Evolutionary conservation across 2,797 vertebrate genomes (phyloP).

Genomic region (Euthynnus affinis): DNA sequence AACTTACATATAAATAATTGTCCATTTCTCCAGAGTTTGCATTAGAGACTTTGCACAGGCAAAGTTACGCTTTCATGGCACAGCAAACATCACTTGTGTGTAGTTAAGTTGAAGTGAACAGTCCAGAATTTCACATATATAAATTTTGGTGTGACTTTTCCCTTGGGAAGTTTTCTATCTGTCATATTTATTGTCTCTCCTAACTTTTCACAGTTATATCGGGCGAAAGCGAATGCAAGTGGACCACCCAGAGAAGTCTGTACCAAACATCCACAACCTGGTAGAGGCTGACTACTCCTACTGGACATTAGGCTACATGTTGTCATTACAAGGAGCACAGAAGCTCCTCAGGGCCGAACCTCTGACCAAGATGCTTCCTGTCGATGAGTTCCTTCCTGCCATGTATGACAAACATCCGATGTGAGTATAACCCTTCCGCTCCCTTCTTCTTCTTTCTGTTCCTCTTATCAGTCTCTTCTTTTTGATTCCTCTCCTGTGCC

Average conservation of each 20-base stretch:
- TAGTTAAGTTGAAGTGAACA: not conserved
- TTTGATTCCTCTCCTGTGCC: not conserved
- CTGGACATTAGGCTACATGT: slow-evolving; percentile 92
- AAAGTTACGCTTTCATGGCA: no score
- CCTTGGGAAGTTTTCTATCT: not conserved
- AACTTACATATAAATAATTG: no score
- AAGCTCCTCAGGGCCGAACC: slow-evolving; percentile 90
- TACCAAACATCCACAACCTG: slow-evolving; percentile 90
- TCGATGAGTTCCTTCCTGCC: slow-evolving; percentile 94
- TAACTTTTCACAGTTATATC: slow-evolving; percentile 85
- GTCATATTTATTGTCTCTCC: not conserved
- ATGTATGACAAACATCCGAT: slow-evolving; percentile 95
- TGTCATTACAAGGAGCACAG: slow-evolving; percentile 90
- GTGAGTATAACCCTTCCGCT: slow-evolving; percentile 79
- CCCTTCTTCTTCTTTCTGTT: slow-evolving; percentile 1
- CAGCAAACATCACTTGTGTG: not conserved
- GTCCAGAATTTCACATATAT: not conserved
- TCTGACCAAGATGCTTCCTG: slow-evolving; percentile 90
- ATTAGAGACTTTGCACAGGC: no score
- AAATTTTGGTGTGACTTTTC: not conserved
- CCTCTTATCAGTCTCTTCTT: not conserved
- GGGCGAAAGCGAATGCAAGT: slow-evolving; percentile 96
- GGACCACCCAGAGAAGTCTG: slow-evolving; percentile 89
- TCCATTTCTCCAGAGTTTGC: no score
- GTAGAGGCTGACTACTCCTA: slow-evolving; percentile 95